These are phyloP conservation scores for Vandiemenella viatica DNA, from an alignment of 2,888 invertebrate genomes.

Conservation along the genomic window DNA sequence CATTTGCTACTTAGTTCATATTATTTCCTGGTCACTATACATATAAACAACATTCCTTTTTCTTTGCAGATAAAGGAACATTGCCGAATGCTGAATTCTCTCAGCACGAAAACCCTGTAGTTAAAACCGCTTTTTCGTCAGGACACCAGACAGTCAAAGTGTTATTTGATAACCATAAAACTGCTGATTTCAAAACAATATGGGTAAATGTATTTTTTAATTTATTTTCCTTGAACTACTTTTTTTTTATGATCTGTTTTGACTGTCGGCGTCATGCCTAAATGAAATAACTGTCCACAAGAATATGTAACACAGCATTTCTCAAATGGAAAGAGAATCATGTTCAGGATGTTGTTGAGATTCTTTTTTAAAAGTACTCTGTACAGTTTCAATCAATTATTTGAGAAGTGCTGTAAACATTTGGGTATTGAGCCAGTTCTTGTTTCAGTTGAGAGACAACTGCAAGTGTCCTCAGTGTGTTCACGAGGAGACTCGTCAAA, in stretches of 20 bases:
- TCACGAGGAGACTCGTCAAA: conserved; percentile 21
- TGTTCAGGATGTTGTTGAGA: no score
- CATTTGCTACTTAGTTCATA: no score
- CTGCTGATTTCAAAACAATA: conserved; percentile 22
- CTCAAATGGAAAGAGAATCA: no score
- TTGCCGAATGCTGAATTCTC: no score
- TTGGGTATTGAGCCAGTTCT: conserved; percentile 6
- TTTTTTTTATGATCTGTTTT: neutral
- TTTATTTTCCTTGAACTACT: neutral
- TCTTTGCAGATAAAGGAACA: no score
- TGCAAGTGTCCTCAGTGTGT: conserved; percentile 22
- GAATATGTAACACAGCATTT: no score
- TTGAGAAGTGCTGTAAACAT: neutral
- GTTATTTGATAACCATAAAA: conserved; percentile 20
- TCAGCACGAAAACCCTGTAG: conserved; percentile 12
- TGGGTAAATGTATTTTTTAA: conserved; percentile 20
- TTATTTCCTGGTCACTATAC: no score
- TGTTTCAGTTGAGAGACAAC: conserved; percentile 22
- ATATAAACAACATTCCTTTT: no score
- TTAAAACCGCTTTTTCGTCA: conserved; percentile 18
- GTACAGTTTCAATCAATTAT: no score
- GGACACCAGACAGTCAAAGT: conserved; percentile 20
- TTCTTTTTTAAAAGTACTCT: no score
- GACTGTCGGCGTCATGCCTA: no score
- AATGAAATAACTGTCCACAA: no score